Conservation (phyloP, 2,113 vertebrate species). For the Ammospiza caudacuta region DNA sequence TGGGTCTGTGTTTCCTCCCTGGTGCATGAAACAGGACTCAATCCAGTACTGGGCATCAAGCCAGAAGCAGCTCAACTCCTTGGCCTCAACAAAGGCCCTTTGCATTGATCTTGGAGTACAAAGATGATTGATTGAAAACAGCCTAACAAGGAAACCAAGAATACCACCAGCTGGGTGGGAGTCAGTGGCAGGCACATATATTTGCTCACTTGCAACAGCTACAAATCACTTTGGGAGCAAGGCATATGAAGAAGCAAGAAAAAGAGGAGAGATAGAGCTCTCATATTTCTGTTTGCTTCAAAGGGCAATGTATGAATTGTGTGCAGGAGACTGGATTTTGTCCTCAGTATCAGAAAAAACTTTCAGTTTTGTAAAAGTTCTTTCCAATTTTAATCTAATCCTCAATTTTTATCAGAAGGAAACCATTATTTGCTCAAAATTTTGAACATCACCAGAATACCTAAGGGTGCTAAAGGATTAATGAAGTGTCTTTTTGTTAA, state of each 20-base stretch:
- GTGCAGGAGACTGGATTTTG: neutral
- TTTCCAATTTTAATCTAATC: neutral
- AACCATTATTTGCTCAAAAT: neutral
- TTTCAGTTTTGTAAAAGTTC: neutral
- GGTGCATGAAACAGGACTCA: neutral
- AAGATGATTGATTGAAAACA: conserved; percentile 5
- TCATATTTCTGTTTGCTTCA: neutral
- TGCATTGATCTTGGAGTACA: neutral
- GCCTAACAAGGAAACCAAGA: neutral
- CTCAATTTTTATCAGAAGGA: neutral
- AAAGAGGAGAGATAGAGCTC: neutral
- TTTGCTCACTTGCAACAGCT: neutral
- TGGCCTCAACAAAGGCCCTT: neutral
- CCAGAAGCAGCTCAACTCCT: neutral
- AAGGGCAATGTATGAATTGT: neutral
- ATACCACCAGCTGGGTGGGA: neutral
- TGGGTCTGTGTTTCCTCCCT: neutral
- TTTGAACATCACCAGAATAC: neutral
- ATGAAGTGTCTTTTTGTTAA: neutral
- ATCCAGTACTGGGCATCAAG: neutral
- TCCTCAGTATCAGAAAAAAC: neutral
- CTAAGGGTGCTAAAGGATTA: neutral
- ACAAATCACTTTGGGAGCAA: neutral
- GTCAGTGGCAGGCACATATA: neutral
- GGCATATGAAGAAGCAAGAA: neutral